Percentiles rank a stretch among this genome's conserved stretches.
These are phyloP conservation scores for Bombyx huttoni DNA, from an alignment of 2,888 invertebrate species.

Conservation along the genomic window DNA sequence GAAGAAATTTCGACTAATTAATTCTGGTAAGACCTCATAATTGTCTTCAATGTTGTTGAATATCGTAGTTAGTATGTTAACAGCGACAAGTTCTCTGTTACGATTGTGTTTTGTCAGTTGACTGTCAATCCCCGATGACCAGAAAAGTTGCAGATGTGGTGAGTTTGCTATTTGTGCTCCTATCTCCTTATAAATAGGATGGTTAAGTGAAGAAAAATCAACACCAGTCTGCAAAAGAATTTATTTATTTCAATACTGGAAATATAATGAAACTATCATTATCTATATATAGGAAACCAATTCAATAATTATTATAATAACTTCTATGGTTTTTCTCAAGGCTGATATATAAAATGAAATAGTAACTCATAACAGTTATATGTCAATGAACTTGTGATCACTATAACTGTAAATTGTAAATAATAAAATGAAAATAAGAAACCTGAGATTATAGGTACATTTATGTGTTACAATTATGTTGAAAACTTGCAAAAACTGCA, in stretches of 20 bases:
- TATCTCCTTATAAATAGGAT: constrained; percentile 77
- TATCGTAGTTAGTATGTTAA: constrained; percentile 73
- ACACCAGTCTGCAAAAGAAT: constrained; percentile 68
- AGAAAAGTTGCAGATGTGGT: constrained; percentile 67
- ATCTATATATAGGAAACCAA: not conserved
- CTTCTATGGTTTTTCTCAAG: no score
- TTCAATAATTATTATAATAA: no score
- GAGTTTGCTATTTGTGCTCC: constrained; percentile 66
- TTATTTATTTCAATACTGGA: not conserved
- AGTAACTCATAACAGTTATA: no score
- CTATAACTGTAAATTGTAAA: no score
- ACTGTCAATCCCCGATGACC: constrained; percentile 64
- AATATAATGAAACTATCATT: not conserved
- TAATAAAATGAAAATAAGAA: no score
- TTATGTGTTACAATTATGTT: no score
- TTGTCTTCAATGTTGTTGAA: constrained; percentile 61
- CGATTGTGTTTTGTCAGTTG: constrained; percentile 58
- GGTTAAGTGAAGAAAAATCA: constrained; percentile 68
- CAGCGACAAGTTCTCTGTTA: constrained; percentile 73
- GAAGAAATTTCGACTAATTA: constrained; percentile 77
- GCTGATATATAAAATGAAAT: no score
- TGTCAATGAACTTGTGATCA: no score
- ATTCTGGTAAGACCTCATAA: constrained; percentile 56
- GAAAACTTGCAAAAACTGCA: no score
- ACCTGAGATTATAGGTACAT: no score